phyloP scores from a whole-genome alignment of 2,888 invertebrate genomes.

The Pyrgus malvae region DNA sequence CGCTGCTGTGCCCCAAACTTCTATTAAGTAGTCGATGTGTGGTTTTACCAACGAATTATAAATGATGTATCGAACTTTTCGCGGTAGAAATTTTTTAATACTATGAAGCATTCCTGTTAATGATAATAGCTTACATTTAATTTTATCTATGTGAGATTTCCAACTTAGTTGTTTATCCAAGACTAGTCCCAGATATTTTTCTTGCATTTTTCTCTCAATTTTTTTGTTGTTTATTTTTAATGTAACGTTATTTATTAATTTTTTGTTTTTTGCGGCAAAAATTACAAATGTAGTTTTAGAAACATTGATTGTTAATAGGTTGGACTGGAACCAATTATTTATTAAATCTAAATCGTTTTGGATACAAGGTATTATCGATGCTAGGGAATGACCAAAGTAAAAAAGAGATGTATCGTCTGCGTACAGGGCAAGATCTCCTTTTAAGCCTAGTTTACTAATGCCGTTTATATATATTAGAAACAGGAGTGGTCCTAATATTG shows the following conservation, averaged over 20 bases:
- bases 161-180: conserved; percentile 29
- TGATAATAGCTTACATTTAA: conserved; percentile 28
- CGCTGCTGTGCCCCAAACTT: not conserved
- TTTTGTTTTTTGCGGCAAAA: conserved; percentile 12
- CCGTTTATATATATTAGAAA: conserved; percentile 22
- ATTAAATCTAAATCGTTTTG: conserved; percentile 31
- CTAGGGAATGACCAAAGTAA: conserved; percentile 28
- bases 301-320: conserved; percentile 19
- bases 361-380: conserved; percentile 7
- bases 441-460: conserved; percentile 1
- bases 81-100: not conserved
- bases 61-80: not conserved
- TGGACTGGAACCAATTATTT: conserved; percentile 30
- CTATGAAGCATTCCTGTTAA: conserved; percentile 7
- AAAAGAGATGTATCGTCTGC: conserved; percentile 28
- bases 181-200: conserved; percentile 35
- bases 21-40: not conserved
- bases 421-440: conserved; percentile 3
- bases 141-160: conserved; percentile 31
- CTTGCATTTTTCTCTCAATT: conserved; percentile 9
- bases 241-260: not conserved
- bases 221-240: conserved; percentile 4
- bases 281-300: conserved; percentile 10
- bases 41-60: not conserved
- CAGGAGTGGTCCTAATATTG: conserved; percentile 13